Conservation (phyloP, 2,888 invertebrate genomes). For the Lasioglossum oenotherae region DNA sequence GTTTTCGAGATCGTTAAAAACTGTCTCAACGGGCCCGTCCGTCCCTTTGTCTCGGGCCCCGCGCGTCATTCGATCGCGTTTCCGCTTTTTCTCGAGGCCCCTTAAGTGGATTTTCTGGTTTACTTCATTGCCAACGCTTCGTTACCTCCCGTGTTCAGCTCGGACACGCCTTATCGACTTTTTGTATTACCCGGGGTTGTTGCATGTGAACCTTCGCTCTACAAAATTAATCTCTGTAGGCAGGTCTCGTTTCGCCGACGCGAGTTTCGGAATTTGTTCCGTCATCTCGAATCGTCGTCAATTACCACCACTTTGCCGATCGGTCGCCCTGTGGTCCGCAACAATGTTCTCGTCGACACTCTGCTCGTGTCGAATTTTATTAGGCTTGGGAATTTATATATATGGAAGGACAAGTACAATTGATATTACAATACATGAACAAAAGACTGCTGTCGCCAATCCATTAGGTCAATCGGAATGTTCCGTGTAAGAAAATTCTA, state of each 20-base stretch:
- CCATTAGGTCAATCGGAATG: too few species aligned
- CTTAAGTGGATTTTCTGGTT: conserved; percentile 49
- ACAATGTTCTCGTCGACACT: not conserved
- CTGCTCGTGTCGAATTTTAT: not conserved
- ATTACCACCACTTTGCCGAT: not conserved
- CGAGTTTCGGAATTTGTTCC: not conserved
- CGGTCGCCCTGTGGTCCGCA: not conserved
- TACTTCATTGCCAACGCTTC: conserved; percentile 10
- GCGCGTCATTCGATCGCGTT: conserved; percentile 32
- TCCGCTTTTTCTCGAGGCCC: conserved; percentile 15
- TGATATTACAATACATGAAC: too few species aligned
- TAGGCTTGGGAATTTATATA: too few species aligned
- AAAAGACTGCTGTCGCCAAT: too few species aligned
- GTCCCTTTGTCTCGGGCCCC: not conserved
- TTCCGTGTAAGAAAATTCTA: not conserved
- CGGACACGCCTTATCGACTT: not conserved
- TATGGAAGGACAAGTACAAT: too few species aligned
- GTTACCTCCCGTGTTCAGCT: not conserved
- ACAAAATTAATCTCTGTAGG: not conserved
- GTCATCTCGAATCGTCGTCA: not conserved
- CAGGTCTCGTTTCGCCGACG: not conserved
- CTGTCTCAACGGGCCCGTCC: conserved; percentile 13
- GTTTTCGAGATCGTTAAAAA: conserved; percentile 40
- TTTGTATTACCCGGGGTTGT: not conserved
- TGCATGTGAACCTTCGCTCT: not conserved